Percentiles rank a stretch among this genome's conserved stretches.
These are phyloP conservation scores for Jacana jacana DNA, from an alignment of 2,113 vertebrate genomes.

Conservation along the genomic window DNA sequence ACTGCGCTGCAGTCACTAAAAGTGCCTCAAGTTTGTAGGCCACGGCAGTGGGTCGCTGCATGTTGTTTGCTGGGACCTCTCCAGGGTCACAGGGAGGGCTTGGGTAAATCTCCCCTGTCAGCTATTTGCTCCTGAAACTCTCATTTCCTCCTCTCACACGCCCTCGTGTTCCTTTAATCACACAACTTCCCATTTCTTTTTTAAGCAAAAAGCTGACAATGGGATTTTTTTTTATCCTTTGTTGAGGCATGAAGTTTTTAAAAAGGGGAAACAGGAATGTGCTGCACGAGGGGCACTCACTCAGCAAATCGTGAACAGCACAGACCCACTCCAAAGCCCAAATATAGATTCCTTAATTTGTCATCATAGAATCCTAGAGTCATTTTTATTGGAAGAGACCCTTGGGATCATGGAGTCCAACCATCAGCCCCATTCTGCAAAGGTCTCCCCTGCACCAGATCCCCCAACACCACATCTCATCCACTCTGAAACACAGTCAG, in stretches of 20 bases:
- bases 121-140: constrained; percentile 40
- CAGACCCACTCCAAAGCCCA: background rate
- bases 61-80: background rate
- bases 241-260: background rate
- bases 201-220: constrained; percentile 51
- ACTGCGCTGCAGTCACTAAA: background rate
- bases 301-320: background rate
- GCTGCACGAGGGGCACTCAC: background rate
- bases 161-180: constrained; percentile 31
- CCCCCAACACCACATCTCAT: no score
- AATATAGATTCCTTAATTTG: background rate
- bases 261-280: constrained; percentile 16
- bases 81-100: background rate
- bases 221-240: constrained; percentile 30
- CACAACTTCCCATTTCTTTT: constrained; percentile 59
- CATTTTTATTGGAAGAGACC: no score
- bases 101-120: constrained; percentile 18
- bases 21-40: background rate
- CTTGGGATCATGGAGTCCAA: no score
- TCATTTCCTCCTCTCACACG: constrained; percentile 46
- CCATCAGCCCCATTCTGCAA: no score
- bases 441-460: no score
- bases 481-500: no score
- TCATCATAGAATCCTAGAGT: no score
- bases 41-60: background rate